Conservation (phyloP, 2,888 invertebrate genomes). For the Germaria angustata region DNA sequence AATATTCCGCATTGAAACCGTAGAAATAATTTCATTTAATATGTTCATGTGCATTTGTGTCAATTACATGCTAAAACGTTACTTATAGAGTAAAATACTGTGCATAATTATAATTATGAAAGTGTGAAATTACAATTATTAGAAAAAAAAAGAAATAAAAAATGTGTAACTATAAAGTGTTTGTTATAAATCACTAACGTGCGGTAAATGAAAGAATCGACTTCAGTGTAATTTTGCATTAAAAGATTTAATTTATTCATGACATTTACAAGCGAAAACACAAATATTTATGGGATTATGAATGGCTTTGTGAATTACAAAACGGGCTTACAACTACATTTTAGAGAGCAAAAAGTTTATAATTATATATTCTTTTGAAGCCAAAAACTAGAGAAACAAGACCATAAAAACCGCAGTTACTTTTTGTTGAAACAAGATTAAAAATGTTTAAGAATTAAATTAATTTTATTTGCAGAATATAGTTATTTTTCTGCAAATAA, state of each 20-base stretch:
- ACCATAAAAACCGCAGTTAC: neutral
- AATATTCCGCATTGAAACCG: neutral
- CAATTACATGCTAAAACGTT: neutral
- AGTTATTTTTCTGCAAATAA: too few species aligned
- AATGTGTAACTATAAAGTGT: neutral
- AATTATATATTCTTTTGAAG: neutral
- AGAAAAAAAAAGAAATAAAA: neutral
- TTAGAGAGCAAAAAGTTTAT: neutral
- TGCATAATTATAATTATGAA: neutral
- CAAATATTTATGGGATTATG: neutral
- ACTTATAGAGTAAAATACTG: neutral
- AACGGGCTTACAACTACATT: neutral
- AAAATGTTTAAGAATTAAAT: neutral
- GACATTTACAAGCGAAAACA: neutral
- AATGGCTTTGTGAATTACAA: neutral
- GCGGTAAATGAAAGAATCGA: neutral
- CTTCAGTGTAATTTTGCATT: neutral
- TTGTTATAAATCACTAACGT: conserved; percentile 14
- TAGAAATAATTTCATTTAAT: neutral
- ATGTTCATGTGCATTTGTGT: neutral
- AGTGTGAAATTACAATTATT: neutral
- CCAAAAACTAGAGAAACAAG: neutral
- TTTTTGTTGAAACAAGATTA: neutral
- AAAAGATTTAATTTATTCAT: neutral
- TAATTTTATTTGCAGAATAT: too few species aligned